Percentiles rank a stretch among this genome's conserved stretches.
phyloP scores from a whole-genome alignment of 1,140 invertebrate genomes.

The Ericerus pela region DNA sequence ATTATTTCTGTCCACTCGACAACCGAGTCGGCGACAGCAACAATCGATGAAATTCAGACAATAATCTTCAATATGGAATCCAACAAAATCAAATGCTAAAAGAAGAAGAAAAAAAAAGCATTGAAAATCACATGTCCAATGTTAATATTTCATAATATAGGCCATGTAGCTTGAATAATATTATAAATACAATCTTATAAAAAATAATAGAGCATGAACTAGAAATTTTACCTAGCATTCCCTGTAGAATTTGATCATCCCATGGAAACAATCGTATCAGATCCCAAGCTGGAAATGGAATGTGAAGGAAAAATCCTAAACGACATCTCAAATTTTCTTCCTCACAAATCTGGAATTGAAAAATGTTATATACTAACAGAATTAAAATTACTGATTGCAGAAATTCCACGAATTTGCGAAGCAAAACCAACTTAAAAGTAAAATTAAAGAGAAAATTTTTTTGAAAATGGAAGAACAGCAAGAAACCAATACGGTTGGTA shows the following conservation, averaged over 20 bases:
- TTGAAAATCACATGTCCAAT: too few species aligned
- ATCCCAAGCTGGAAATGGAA: conserved; percentile 84
- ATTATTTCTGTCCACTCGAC: conserved; percentile 72
- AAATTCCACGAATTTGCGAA: too few species aligned
- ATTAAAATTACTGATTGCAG: too few species aligned
- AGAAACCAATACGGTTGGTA: too few species aligned
- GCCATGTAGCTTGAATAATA: too few species aligned
- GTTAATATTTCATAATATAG: too few species aligned
- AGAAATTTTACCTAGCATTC: conserved; percentile 49
- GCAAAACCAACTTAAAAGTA: too few species aligned
- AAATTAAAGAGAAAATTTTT: too few species aligned
- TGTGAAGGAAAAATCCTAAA: conserved; percentile 79
- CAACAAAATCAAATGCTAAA: conserved; percentile 72
- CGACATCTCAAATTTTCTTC: conserved; percentile 62
- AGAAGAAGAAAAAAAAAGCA: too few species aligned
- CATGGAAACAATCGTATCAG: conserved; percentile 78
- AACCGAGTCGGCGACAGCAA: conserved; percentile 70
- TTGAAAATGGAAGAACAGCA: too few species aligned
- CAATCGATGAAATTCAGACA: conserved; percentile 84
- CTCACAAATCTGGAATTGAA: conserved; percentile 40
- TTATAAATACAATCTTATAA: background rate
- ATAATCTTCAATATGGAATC: conserved; percentile 82
- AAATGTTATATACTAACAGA: too few species aligned
- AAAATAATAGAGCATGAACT: background rate
- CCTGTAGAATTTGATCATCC: conserved; percentile 82